Base-by-base conservation (phyloP, 64 coral and sea anemone genomes). In the Astreopora myriophthalma region DNA sequence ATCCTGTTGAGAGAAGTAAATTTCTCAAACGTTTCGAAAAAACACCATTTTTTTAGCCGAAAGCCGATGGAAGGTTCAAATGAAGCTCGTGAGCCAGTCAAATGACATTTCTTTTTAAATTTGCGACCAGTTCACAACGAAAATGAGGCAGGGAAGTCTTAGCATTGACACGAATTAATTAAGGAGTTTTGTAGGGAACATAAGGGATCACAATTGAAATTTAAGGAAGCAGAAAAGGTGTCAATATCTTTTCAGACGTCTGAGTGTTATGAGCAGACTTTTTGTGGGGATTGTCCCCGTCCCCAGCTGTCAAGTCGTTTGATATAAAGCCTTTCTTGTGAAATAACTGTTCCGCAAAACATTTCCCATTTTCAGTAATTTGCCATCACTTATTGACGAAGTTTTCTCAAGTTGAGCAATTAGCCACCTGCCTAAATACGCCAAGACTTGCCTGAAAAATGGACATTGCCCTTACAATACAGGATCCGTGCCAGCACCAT, bases 371-470 rank as follows among this genome's bases (percentile, higher is more conserved):
- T 83, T 64, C 25, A 26, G 52, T 63, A 22, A 13, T 6, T 83
- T 83, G 63, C 27, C 31, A 65, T 83, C 23, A 37, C 63, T 83
- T 83, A 63, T 83, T 83, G 79, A 83, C 57, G 30, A 83, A 38
- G 19, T 13, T 39, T 65, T 83, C n/a, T 65, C 79, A 83, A 64
- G 79, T 57, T 83, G 79, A 63, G 57, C 33, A 83, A 83, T 83
- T 65, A 83, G 79, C 40, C 51, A 38, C 79, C 76, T 65, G 34
- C 79, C 20, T 34, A 20, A 34, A 16, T 37, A 65, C 20, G 55
- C 5, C 32, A 83, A 38, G 79, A 63, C 28, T 36, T 65, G 79
- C 79, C 79, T 52, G 57, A 64, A 83, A 55, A 83, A 38, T 38
- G 57, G 33, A 37, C n/a, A 83, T 83, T 14, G 55, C 39, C 32